Evolutionary conservation across 2,797 vertebrate species (phyloP).

Genomic region (Thaleichthys pacificus): DNA sequence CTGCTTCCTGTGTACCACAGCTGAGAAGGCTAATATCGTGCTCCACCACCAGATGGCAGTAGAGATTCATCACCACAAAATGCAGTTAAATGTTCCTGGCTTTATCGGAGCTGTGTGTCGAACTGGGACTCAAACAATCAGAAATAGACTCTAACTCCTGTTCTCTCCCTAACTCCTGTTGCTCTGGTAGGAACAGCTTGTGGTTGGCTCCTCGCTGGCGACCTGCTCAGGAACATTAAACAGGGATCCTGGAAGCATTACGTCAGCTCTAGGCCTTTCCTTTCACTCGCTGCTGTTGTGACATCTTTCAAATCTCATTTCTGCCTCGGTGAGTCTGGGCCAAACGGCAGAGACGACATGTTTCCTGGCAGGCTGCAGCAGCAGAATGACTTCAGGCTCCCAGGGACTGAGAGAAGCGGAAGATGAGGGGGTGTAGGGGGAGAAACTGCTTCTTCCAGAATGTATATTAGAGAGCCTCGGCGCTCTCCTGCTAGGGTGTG

Average conservation of each 20-base stretch:
- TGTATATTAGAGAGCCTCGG: no score
- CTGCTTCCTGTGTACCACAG: not conserved
- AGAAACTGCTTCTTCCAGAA: no score
- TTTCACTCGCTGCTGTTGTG: constrained; percentile 58
- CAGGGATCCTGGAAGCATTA: constrained; percentile 67
- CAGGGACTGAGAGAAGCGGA: no score
- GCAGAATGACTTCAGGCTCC: constrained; percentile 64
- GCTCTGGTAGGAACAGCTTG: constrained; percentile 48
- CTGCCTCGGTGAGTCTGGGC: constrained; percentile 51
- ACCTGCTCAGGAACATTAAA: constrained; percentile 46
- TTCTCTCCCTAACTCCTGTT: constrained; percentile 11
- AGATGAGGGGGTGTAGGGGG: no score
- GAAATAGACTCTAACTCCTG: constrained; percentile 26
- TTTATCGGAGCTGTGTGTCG: no score
- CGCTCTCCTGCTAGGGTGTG: not conserved
- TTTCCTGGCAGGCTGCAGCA: constrained; percentile 65
- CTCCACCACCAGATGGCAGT: constrained; percentile 55
- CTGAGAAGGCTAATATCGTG: not conserved
- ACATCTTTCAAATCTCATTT: constrained; percentile 64
- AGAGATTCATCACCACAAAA: constrained; percentile 22
- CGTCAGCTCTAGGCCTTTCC: constrained; percentile 66
- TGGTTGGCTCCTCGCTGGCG: constrained; percentile 61
- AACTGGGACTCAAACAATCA: constrained; percentile 15
- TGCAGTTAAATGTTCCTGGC: no score
- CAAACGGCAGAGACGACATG: constrained; percentile 63